phyloP scores from a whole-genome alignment of 2,797 vertebrate species.

The Eulemur coronatus region DNA sequence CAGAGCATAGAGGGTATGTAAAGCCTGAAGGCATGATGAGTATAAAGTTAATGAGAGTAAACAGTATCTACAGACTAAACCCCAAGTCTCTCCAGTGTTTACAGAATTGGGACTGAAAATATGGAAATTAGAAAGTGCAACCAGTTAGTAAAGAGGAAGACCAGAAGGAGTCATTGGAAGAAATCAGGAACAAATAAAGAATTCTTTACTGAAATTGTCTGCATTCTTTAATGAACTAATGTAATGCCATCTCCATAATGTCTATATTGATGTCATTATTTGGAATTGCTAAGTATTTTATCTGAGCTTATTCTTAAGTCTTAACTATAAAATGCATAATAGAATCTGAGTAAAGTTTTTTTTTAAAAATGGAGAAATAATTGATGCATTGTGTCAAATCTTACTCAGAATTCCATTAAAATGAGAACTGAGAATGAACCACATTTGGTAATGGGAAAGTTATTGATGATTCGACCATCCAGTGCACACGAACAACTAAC shows the following conservation, averaged over 20 bases:
- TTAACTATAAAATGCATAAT: not conserved
- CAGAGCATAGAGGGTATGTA: not conserved
- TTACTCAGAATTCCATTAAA: not conserved
- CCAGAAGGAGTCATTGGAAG: not conserved
- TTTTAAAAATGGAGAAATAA: not conserved
- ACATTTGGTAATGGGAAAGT: not conserved
- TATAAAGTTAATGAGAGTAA: not conserved
- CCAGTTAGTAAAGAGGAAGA: not conserved
- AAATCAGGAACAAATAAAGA: not conserved
- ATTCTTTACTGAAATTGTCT: not conserved
- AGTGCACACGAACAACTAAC: not conserved
- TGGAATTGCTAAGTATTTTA: not conserved
- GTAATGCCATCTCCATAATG: not conserved
- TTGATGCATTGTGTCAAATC: not conserved
- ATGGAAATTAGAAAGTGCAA: not conserved
- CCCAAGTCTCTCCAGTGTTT: not conserved
- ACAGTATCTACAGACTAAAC: fast-evolving
- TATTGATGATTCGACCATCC: not conserved
- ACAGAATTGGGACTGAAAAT: not conserved
- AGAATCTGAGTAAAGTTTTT: not conserved
- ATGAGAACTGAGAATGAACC: not conserved
- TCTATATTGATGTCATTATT: not conserved
- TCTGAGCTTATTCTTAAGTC: not conserved
- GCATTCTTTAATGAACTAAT: not conserved
- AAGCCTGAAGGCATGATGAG: not conserved